Evolutionary conservation across 2,113 vertebrate genomes (phyloP).

Genomic region (Neogobius melanostomus): DNA sequence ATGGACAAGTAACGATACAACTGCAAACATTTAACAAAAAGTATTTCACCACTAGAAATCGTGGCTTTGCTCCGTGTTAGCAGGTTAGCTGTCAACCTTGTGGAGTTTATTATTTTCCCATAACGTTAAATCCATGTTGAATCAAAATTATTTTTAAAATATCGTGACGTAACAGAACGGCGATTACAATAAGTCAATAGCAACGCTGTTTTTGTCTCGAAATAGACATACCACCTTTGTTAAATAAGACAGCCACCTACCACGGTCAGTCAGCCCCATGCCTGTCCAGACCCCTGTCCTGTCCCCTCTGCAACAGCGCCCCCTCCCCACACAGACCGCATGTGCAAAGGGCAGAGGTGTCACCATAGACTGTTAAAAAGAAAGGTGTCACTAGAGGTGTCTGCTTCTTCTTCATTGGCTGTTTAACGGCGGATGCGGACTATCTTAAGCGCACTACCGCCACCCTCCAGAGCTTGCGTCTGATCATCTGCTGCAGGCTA

Average conservation of each 20-base stretch:
- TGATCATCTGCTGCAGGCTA: too few relatives aligned
- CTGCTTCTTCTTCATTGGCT: too few relatives aligned
- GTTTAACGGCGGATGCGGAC: too few relatives aligned
- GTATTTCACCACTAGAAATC: neutral
- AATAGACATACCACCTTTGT: neutral
- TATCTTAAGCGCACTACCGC: too few relatives aligned
- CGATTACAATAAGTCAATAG: neutral
- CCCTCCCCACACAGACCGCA: slow-evolving; percentile 30
- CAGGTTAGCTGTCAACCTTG: neutral
- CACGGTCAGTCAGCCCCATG: neutral
- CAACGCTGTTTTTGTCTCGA: neutral
- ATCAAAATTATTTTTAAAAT: neutral
- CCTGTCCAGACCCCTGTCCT: neutral
- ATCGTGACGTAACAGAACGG: neutral
- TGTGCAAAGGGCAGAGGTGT: neutral
- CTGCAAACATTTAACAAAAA: neutral
- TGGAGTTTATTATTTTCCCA: neutral
- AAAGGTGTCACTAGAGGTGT: too few relatives aligned
- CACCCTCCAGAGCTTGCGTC: too few relatives aligned
- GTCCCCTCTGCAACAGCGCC: neutral
- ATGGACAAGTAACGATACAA: too few relatives aligned
- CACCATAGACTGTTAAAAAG: too few relatives aligned
- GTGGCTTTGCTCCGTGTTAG: neutral
- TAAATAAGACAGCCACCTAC: slow-evolving; percentile 38
- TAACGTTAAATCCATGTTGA: neutral